phyloP scores from a whole-genome alignment of 2,797 vertebrate species.

The Tapirus indicus region DNA sequence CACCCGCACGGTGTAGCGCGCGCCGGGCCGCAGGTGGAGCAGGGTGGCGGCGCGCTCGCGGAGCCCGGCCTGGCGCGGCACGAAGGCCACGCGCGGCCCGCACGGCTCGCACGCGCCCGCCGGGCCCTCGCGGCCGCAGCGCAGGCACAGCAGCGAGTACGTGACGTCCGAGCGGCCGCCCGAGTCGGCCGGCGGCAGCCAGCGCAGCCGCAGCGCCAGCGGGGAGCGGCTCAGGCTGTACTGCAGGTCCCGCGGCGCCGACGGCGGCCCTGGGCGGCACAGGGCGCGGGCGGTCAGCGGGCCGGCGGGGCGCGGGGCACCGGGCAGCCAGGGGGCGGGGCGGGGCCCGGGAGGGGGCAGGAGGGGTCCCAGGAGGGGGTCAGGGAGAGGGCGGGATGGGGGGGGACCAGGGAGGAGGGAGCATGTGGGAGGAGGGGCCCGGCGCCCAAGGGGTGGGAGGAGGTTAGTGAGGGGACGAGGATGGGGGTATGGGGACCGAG shows the following conservation, averaged over 20 bases:
- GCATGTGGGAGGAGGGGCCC: not conserved
- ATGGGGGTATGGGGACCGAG: not conserved
- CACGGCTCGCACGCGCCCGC: conserved; percentile 92
- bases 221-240: conserved; percentile 95
- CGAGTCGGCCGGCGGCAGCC: conserved; percentile 91
- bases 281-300: not conserved
- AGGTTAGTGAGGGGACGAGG: not conserved
- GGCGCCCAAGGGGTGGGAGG: not conserved
- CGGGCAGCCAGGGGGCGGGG: not conserved
- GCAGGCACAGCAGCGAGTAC: conserved; percentile 94
- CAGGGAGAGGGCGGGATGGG: too few species aligned
- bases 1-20: conserved; percentile 95
- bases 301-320: accelerated
- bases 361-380: too few species aligned
- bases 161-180: conserved; percentile 94
- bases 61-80: conserved; percentile 95
- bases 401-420: not conserved
- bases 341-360: too few species aligned
- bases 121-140: conserved; percentile 85
- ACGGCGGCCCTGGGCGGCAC: conserved; percentile 92
- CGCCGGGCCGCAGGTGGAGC: conserved; percentile 94
- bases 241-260: conserved; percentile 93
- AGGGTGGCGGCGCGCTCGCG: conserved; percentile 93
- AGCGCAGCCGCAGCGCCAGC: conserved; percentile 93
- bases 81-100: conserved; percentile 92